Base-by-base conservation (phyloP, 2,797 vertebrate genomes). In the Pitangus sulphuratus region DNA sequence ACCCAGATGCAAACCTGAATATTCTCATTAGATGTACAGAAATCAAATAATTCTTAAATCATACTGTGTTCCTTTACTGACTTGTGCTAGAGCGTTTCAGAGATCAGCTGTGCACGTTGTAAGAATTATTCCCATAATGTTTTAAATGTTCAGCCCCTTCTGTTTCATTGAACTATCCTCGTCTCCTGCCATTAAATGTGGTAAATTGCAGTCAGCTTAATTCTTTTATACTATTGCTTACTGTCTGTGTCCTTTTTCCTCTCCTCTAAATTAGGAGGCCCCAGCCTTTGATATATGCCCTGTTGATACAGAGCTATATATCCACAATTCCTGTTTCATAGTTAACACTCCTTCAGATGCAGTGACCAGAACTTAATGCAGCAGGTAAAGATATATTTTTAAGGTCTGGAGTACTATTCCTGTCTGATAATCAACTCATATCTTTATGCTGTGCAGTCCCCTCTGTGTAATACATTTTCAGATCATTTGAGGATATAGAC, bases 401-500 rank as follows among this genome's bases (percentile, higher is more conserved):
- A 45, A 86, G 2, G 3, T 84, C 44, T 82, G 56, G 39, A 90
- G 51, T 81, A 85, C 35, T 70, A 76, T 70, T 87, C 37, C 62
- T 84, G 56, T 60, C 80, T 48, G 74, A 84, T 93, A 95, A 94
- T 81, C 72, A 79, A 10, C 66, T 82, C 26, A 10, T 75, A 81
- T 84, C 80, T 92, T 79, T 51, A 15, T 45, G 70, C 76, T 66
- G 39, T 81, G 92, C 65, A n/a, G 65, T n/a, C 91, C 40, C 22
- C 77, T 84, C 22, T 57, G 3, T 74, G 87, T 88, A 91, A 96
- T 86, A 62, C 39, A 76, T 87, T 94, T 91, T 86, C 72, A 90
- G 77, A 94, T 93, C 50, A 81, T 95, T 88, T 91, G 60, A 89
- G 77, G 89, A 50, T 84, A 82, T 70, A 74, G 76, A 48, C 54